Percentiles rank a stretch among this genome's conserved stretches.
Conservation (phyloP, 2,797 vertebrate species). For the Hafferia zeledoni region DNA sequence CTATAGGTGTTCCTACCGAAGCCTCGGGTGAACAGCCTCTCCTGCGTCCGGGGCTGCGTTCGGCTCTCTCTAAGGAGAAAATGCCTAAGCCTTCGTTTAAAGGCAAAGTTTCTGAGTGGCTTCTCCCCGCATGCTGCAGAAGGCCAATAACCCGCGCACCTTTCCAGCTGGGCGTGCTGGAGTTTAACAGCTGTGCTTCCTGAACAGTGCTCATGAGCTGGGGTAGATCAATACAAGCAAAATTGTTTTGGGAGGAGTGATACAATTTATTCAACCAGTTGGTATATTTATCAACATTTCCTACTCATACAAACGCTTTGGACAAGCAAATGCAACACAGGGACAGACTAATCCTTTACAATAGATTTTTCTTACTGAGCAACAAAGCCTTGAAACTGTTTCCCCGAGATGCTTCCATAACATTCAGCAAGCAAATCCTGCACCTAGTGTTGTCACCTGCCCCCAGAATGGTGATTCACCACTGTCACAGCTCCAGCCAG, state of each 20-base stretch:
- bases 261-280: neutral
- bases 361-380: rapidly evolving
- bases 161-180: neutral
- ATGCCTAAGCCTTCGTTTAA: rapidly evolving
- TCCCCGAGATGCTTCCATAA: rapidly evolving
- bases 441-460: rapidly evolving
- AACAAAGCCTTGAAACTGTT: neutral
- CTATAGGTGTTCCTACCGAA: rapidly evolving
- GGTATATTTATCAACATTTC: neutral
- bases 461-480: neutral
- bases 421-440: neutral
- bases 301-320: rapidly evolving
- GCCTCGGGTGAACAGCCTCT: neutral
- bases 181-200: rapidly evolving
- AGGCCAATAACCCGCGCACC: rapidly evolving
- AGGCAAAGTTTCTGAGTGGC: neutral
- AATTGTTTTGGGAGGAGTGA: neutral
- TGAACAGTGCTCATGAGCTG: rapidly evolving
- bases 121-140: neutral
- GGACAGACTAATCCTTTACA: neutral
- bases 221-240: neutral
- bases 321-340: neutral
- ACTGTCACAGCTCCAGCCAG: rapidly evolving
- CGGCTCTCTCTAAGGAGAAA: neutral
- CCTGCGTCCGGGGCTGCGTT: rapidly evolving